These are phyloP conservation scores for Leptobrachium ailaonicum DNA, from an alignment of 2,113 vertebrate genomes.

Conservation along the genomic window DNA sequence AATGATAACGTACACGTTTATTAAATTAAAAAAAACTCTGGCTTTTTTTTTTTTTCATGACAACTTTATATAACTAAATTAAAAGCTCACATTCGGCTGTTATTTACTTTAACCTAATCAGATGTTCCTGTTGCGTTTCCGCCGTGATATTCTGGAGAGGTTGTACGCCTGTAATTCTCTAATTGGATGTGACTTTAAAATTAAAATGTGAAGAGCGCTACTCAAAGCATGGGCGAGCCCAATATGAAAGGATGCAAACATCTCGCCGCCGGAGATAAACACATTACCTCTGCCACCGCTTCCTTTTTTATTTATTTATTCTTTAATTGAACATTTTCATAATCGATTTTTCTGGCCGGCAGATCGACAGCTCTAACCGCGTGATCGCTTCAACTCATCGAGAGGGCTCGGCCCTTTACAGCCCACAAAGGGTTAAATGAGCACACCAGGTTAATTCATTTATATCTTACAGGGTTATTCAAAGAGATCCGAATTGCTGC, in stretches of 20 bases:
- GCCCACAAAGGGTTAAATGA: neutral
- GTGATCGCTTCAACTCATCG: neutral
- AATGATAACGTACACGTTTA: too few species aligned
- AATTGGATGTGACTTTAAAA: slow-evolving; percentile 64
- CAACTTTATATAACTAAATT: slow-evolving; percentile 48
- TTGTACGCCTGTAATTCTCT: slow-evolving; percentile 60
- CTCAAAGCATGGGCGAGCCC: slow-evolving; percentile 62
- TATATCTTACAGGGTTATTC: too few species aligned
- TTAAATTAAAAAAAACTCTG: too few species aligned
- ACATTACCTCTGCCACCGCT: slow-evolving; percentile 16
- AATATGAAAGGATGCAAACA: slow-evolving; percentile 61
- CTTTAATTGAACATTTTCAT: slow-evolving; percentile 48
- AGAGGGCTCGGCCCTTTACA: neutral
- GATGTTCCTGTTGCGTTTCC: slow-evolving; percentile 57
- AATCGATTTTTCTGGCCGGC: slow-evolving; percentile 32
- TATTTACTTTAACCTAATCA: slow-evolving; percentile 38
- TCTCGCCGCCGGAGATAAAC: slow-evolving; percentile 60
- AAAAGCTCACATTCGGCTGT: neutral
- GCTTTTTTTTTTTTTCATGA: slow-evolving; percentile 7
- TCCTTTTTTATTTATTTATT: neutral
- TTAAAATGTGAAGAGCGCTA: slow-evolving; percentile 64
- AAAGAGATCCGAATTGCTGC: too few species aligned
- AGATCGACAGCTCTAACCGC: slow-evolving; percentile 13
- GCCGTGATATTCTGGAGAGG: slow-evolving; percentile 50
- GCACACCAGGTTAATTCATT: too few species aligned